Base-by-base conservation (phyloP, 2,888 invertebrate genomes). In the Idaea dimidiata region DNA sequence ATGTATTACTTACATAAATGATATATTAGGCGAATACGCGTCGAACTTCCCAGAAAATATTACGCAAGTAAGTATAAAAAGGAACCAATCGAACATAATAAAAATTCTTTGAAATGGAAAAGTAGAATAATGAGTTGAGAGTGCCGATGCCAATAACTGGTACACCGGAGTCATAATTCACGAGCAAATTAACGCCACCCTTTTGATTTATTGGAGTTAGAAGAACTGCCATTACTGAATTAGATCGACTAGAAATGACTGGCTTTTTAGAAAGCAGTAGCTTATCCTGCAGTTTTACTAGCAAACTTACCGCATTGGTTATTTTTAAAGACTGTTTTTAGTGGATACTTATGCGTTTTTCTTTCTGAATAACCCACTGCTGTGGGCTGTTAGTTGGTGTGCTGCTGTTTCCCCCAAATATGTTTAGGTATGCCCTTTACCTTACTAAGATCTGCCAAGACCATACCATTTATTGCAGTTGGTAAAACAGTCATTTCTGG, bases 191-290 rank as follows among this genome's bases (percentile, higher is more conserved):
- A 43, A 43, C 43, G 43, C 43, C 43, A 43, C 43, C 43, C 43
- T 43, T 33, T 43, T 43, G 43, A 43, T 43, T 43, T 43, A 43
- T 43, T 14, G 43, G 43, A 43, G 43, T 43, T 43, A 10, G 43
- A 43, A 43, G 43, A 43, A 43, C 43, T 43, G 43, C 43, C 43
- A 43, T 43, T 43, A 43, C 43, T 43, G 43, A 43, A 43, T 43
- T 10, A 43, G 43, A 43, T 43, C 43, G 14, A 43, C 43, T 43
- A 43, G 43, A 43, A 43, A 43, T 43, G 10, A 43, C 43, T 43
- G 8, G 32, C n/a, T n/a, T n/a, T n/a, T n/a, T n/a, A n/a, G n/a
- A n/a, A n/a, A n/a, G n/a, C n/a, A n/a, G n/a, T n/a, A n/a, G n/a
- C n/a, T n/a, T n/a, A n/a, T n/a, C n/a, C n/a, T n/a, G n/a, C n/a